Evolutionary conservation across 2,888 invertebrate species (phyloP).

Genomic region (Diachrysia chrysitis): DNA sequence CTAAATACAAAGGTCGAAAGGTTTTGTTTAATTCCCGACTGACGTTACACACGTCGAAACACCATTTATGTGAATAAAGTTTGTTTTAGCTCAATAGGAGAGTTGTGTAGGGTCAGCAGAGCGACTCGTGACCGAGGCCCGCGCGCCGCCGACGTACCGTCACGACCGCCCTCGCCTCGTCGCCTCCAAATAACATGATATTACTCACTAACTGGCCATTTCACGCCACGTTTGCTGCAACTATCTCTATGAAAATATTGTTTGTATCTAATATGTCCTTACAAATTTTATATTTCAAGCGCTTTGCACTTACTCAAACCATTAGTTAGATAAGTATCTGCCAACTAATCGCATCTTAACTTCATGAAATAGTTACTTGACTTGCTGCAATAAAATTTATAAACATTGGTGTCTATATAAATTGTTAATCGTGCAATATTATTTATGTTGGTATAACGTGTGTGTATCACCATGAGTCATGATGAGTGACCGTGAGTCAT

Average conservation of each 20-base stretch:
- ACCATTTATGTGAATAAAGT: constrained; percentile 57
- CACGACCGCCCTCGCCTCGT: constrained; percentile 84
- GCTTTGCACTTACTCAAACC: constrained; percentile 37
- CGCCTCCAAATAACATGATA: constrained; percentile 86
- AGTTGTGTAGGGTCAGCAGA: constrained; percentile 82
- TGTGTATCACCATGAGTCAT: constrained; percentile 1
- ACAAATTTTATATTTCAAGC: constrained; percentile 49
- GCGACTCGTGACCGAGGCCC: constrained; percentile 83
- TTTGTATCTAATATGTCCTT: constrained; percentile 58
- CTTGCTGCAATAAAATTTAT: constrained; percentile 25
- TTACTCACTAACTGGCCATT: constrained; percentile 88
- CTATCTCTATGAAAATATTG: constrained; percentile 67
- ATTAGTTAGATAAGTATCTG: constrained; percentile 49
- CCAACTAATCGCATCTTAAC: constrained; percentile 32
- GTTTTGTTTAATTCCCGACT: constrained; percentile 14
- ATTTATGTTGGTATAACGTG: neutral
- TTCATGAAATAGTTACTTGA: constrained; percentile 39
- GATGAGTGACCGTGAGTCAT: neutral
- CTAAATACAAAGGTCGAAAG: constrained; percentile 9
- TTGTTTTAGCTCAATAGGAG: constrained; percentile 59
- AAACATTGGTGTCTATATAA: constrained; percentile 4
- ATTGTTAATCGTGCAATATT: constrained; percentile 15
- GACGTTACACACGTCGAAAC: constrained; percentile 44
- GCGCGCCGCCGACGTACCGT: constrained; percentile 73
- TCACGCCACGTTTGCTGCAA: constrained; percentile 81